phyloP scores from a whole-genome alignment of 2,113 vertebrate species.

The Hucho hucho region DNA sequence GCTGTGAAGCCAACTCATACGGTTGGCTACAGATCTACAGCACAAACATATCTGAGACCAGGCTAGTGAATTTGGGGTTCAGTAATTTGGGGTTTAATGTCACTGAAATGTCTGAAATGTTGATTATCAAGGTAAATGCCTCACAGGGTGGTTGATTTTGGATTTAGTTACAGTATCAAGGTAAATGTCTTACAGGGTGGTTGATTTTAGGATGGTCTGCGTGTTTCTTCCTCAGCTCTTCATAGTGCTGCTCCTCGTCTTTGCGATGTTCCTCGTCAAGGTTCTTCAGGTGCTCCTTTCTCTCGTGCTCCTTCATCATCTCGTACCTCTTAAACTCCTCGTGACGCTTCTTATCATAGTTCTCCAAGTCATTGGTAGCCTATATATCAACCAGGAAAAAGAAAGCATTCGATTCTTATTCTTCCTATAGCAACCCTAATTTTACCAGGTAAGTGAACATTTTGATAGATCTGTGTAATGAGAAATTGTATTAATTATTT shows the following conservation, averaged over 20 bases:
- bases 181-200: slow-evolving; percentile 81
- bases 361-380: slow-evolving; percentile 88
- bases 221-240: slow-evolving; percentile 91
- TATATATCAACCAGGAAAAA: slow-evolving; percentile 39
- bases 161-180: not conserved
- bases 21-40: no score
- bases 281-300: slow-evolving; percentile 83
- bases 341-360: slow-evolving; percentile 86
- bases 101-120: no score
- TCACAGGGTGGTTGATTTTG: not conserved
- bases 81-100: no score
- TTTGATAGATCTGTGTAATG: no score
- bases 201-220: slow-evolving; percentile 90
- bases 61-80: no score
- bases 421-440: no score
- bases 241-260: slow-evolving; percentile 83
- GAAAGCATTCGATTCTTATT: no score
- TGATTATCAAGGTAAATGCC: not conserved
- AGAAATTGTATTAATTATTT: no score
- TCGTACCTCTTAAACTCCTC: slow-evolving; percentile 93
- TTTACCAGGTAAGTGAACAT: no score
- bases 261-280: slow-evolving; percentile 84
- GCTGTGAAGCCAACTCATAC: no score
- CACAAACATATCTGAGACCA: no score
- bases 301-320: slow-evolving; percentile 92